Evolutionary conservation across 2,797 vertebrate genomes (phyloP).

Genomic region (Pangasius krempfi): DNA sequence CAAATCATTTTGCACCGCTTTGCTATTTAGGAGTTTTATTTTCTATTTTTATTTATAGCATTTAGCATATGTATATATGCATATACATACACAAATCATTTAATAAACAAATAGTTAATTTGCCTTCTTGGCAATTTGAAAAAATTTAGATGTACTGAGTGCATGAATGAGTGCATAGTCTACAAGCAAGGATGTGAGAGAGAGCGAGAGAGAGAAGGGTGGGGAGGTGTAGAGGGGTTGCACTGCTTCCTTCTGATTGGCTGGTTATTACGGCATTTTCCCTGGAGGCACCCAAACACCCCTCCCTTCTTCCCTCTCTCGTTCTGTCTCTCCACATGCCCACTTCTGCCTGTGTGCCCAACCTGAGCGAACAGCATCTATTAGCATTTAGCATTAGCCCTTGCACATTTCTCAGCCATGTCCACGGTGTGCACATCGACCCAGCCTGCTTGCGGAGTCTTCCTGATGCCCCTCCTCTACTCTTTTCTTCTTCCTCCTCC

Average conservation of each 20-base stretch:
- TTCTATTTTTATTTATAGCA: neutral
- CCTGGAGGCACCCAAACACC: constrained; percentile 73
- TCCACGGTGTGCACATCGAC: constrained; percentile 38
- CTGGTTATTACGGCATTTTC: constrained; percentile 89
- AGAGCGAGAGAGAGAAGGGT: constrained; percentile 28
- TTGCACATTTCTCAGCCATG: constrained; percentile 39
- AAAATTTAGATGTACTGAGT: neutral
- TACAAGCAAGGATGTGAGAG: constrained; percentile 4
- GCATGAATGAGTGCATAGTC: constrained; percentile 18
- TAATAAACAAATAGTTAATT: neutral
- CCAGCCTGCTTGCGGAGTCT: constrained; percentile 64
- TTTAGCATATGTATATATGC: no score
- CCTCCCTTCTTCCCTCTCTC: constrained; percentile 67
- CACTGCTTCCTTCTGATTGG: constrained; percentile 85
- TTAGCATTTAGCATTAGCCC: constrained; percentile 57
- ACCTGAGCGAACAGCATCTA: constrained; percentile 35
- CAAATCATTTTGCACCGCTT: neutral
- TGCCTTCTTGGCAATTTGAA: neutral
- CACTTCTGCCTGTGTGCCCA: constrained; percentile 33
- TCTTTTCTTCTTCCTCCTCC: constrained; percentile 36
- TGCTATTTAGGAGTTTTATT: neutral
- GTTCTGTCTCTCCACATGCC: constrained; percentile 56
- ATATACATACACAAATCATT: neutral
- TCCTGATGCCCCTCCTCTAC: constrained; percentile 44
- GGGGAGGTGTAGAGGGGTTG: constrained; percentile 68